Base-by-base conservation (phyloP, 2,113 vertebrate genomes). In the Paraplagusia blochii region DNA sequence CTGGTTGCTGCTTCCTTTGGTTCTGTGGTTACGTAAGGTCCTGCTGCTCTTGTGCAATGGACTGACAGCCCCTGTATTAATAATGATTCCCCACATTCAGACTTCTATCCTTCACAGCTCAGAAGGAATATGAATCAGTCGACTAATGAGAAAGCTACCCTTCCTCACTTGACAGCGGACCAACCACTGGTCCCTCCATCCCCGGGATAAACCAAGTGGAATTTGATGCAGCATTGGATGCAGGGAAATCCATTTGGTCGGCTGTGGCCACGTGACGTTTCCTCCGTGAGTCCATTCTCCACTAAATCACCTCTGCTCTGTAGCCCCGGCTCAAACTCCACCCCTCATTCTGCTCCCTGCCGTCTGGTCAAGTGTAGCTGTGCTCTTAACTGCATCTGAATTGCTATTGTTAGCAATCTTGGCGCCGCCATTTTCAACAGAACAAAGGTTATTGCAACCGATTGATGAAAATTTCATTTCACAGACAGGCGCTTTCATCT, bases 391-490 rank as follows among this genome's bases (percentile, higher is more conserved):
- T 69, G 73, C 63, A 75, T 84, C 77, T 76, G 84, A 86, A 87
- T 47, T 79, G 88, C 88, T 84, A 85, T 88, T 88, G 87, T 90
- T 88, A 81, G 88, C 87, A 77, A 78, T 89, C 77, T 88, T 79
- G 74, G 84, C 80, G 82, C 86, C 76, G 85, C 87, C 86, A 77
- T 83, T 87, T 88, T 74, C 83, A 46, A 57, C 50, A 76, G 88
- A 91, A 90, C 88, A 90, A 91, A 90, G 89, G 88, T 87, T 87
- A 84, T 84, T 76, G 83, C 85, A 69, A 62, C 80, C 66, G 84
- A 87, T 88, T 91, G 88, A 91, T 90, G 85, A 88, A 90, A 88
- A 82, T 87, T 87, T 87, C 69, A 89, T 89, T 29, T 79, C 72
- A 67, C 74, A 86, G 85, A 82, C 84, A 64, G 80, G 17, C 49